Evolutionary conservation across 2,797 vertebrate species (phyloP).

Genomic region (Ataeniobius toweri): DNA sequence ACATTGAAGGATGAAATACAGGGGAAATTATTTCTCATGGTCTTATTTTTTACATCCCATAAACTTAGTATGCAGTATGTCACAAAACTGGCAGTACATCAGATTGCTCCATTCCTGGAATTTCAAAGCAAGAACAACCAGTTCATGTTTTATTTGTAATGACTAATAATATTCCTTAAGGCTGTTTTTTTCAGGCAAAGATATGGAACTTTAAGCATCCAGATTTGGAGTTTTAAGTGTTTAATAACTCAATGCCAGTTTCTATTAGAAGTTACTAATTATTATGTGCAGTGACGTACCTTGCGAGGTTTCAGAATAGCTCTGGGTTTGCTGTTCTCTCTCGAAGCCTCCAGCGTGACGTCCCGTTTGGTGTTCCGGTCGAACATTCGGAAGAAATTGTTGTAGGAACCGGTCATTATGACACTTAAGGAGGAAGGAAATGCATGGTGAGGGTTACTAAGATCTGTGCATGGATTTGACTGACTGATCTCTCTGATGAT

Average conservation of each 20-base stretch:
- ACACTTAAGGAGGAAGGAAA: constrained; percentile 74
- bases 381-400: constrained; percentile 98
- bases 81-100: too few relatives aligned
- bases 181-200: too few relatives aligned
- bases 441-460: constrained; percentile 3
- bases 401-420: constrained; percentile 96
- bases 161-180: too few relatives aligned
- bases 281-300: constrained; percentile 62
- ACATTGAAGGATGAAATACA: not conserved
- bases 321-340: constrained; percentile 95
- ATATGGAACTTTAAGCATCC: not conserved
- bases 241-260: not conserved
- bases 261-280: not conserved
- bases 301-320: constrained; percentile 92
- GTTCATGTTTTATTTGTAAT: too few relatives aligned
- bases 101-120: too few relatives aligned
- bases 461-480: not conserved
- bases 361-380: constrained; percentile 89
- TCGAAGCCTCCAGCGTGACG: constrained; percentile 90
- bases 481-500: not conserved
- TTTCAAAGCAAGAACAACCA: too few relatives aligned
- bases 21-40: not conserved
- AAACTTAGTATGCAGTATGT: not conserved
- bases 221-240: not conserved
- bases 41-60: not conserved